Conservation (phyloP, 1,140 invertebrate species). For the Lineus longissimus region DNA sequence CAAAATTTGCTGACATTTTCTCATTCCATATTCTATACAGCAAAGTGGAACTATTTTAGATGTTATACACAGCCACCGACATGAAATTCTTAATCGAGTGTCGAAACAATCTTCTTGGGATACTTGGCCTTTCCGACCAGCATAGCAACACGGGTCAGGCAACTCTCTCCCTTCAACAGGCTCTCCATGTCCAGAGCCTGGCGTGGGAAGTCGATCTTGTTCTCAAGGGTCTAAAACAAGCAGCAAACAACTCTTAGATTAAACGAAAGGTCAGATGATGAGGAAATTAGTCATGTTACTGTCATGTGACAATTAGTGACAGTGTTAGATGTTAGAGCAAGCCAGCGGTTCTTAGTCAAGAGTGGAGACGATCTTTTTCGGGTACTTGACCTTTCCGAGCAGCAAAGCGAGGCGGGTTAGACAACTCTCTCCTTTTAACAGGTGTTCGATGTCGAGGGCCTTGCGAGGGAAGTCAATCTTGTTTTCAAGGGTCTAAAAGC, state of each 20-base stretch:
- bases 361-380: slow-evolving; percentile 26
- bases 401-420: slow-evolving; percentile 75
- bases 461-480: slow-evolving; percentile 76
- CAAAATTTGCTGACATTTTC: too few relatives aligned
- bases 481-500: slow-evolving; percentile 73
- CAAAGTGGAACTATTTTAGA: too few relatives aligned
- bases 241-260: too few relatives aligned
- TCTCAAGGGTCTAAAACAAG: slow-evolving; percentile 70
- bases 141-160: slow-evolving; percentile 73
- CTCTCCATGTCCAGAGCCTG: slow-evolving; percentile 72
- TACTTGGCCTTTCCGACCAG: slow-evolving; percentile 58
- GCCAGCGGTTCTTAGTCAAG: slow-evolving; percentile 9
- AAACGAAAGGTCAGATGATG: too few relatives aligned
- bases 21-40: too few relatives aligned
- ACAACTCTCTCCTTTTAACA: slow-evolving; percentile 69
- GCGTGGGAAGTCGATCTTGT: slow-evolving; percentile 76
- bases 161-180: slow-evolving; percentile 68
- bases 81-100: background rate
- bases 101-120: slow-evolving; percentile 27
- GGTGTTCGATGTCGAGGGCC: slow-evolving; percentile 70
- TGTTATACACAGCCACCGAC: too few relatives aligned
- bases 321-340: too few relatives aligned
- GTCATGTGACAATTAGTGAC: too few relatives aligned
- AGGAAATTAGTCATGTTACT: too few relatives aligned
- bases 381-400: slow-evolving; percentile 54